Percentiles rank a stretch among this genome's conserved stretches.
phyloP scores from a whole-genome alignment of 2,888 invertebrate species.

The Morinoia aosen region DNA sequence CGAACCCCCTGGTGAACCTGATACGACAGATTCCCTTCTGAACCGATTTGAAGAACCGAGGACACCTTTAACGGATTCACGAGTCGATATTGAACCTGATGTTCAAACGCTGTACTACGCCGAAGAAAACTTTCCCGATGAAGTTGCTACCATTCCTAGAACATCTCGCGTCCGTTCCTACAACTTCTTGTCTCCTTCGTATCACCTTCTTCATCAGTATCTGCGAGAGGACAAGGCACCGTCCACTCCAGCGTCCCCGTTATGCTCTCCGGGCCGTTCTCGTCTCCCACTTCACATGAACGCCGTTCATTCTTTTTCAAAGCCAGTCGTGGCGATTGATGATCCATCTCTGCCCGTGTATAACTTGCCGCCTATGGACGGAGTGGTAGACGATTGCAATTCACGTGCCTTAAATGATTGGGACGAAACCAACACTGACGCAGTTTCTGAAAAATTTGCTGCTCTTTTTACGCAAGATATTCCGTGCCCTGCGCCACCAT shows the following conservation, averaged over 20 bases:
- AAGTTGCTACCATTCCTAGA: conserved; percentile 47
- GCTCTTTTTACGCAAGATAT: conserved; percentile 53
- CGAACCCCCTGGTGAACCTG: conserved; percentile 26
- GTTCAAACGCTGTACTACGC: conserved; percentile 8
- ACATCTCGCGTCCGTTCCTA: conserved; percentile 35
- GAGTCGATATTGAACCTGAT: conserved; percentile 1
- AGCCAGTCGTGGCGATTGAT: neutral
- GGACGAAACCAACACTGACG: conserved; percentile 42
- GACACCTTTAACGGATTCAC: neutral
- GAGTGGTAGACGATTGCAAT: neutral
- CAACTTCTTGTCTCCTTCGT: conserved; percentile 18
- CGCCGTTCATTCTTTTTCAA: neutral
- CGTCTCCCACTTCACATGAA: conserved; percentile 32
- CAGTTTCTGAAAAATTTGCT: conserved; percentile 51
- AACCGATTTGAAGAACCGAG: conserved; percentile 15
- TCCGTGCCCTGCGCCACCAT: conserved; percentile 8
- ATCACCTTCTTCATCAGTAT: conserved; percentile 20
- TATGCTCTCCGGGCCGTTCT: neutral
- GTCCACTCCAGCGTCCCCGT: neutral
- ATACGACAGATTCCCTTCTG: neutral
- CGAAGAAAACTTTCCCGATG: conserved; percentile 16
- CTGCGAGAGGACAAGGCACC: conserved; percentile 10
- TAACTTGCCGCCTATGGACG: neutral
- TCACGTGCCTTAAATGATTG: neutral
- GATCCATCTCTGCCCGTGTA: neutral